Conservation (phyloP, 2,113 vertebrate species). For the Carettochelys insculpta region DNA sequence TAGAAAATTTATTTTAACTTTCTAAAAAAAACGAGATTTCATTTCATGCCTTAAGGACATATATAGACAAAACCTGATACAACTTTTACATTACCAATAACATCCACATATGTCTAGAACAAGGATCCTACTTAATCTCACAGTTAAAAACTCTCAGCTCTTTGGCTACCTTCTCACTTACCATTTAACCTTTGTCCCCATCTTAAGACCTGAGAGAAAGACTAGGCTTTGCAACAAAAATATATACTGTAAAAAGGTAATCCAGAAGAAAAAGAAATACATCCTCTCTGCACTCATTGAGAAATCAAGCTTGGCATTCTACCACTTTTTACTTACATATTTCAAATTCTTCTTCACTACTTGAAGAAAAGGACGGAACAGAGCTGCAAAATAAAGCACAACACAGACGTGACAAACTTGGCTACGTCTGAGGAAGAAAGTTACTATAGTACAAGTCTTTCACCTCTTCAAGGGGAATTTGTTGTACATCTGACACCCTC, state of each 20-base stretch:
- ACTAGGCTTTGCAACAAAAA: not conserved
- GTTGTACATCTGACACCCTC: too few species aligned
- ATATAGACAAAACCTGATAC: not conserved
- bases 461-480: too few species aligned
- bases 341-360: slow-evolving; percentile 79
- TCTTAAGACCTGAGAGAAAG: not conserved
- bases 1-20: not conserved
- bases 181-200: not conserved
- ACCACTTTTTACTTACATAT: slow-evolving; percentile 72
- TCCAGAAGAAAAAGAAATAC: fast-evolving
- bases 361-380: slow-evolving; percentile 39
- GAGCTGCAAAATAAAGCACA: slow-evolving; percentile 17
- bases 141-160: not conserved
- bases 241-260: not conserved
- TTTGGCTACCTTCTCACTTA: not conserved
- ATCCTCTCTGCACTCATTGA: not conserved
- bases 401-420: not conserved
- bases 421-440: not conserved
- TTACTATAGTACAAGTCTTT: too few species aligned
- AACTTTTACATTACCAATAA: not conserved
- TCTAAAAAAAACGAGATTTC: not conserved
- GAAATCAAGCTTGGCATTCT: not conserved
- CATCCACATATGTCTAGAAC: not conserved
- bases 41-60: not conserved
- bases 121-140: not conserved